Percentiles rank a stretch among this genome's conserved stretches.
phyloP scores from a whole-genome alignment of 2,888 invertebrate species.

The Acronicta alni region DNA sequence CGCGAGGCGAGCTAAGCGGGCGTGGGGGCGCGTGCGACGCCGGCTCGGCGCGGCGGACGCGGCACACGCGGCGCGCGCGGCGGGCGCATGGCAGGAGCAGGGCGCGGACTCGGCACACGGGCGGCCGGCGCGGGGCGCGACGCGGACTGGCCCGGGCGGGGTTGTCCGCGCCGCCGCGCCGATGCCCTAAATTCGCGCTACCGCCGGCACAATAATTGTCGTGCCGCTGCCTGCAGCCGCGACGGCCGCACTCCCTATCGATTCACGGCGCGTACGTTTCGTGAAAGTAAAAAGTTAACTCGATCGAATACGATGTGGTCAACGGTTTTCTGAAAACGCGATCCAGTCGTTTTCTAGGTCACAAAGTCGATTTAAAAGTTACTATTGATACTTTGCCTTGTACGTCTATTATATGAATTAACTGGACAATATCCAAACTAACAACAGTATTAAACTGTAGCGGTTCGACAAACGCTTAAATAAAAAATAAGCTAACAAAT shows the following conservation, averaged over 20 bases:
- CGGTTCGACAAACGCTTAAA: slow-evolving; percentile 27
- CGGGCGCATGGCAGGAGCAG: slow-evolving; percentile 37
- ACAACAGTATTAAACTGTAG: slow-evolving; percentile 45
- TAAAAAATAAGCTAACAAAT: slow-evolving; percentile 45
- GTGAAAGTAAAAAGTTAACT: slow-evolving; percentile 86
- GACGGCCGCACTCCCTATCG: slow-evolving; percentile 82
- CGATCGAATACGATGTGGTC: slow-evolving; percentile 85
- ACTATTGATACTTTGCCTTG: slow-evolving; percentile 73
- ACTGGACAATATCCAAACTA: slow-evolving; percentile 32
- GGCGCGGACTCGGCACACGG: slow-evolving; percentile 58
- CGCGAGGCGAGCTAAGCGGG: slow-evolving; percentile 58
- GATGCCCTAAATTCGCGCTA: slow-evolving; percentile 86
- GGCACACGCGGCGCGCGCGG: slow-evolving; percentile 55
- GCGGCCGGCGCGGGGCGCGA: slow-evolving; percentile 78
- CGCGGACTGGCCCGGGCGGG: slow-evolving; percentile 71
- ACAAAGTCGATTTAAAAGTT: slow-evolving; percentile 77
- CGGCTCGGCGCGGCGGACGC: slow-evolving; percentile 47
- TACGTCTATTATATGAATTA: slow-evolving; percentile 49
- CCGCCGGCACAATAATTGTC: slow-evolving; percentile 83
- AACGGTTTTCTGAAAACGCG: slow-evolving; percentile 77
- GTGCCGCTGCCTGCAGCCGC: slow-evolving; percentile 83
- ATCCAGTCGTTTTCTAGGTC: slow-evolving; percentile 79
- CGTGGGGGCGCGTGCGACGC: slow-evolving; percentile 52
- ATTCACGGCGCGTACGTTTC: slow-evolving; percentile 77
- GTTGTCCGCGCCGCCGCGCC: slow-evolving; percentile 71